phyloP scores from a whole-genome alignment of 2,888 invertebrate genomes.

The Pyralis farinalis region DNA sequence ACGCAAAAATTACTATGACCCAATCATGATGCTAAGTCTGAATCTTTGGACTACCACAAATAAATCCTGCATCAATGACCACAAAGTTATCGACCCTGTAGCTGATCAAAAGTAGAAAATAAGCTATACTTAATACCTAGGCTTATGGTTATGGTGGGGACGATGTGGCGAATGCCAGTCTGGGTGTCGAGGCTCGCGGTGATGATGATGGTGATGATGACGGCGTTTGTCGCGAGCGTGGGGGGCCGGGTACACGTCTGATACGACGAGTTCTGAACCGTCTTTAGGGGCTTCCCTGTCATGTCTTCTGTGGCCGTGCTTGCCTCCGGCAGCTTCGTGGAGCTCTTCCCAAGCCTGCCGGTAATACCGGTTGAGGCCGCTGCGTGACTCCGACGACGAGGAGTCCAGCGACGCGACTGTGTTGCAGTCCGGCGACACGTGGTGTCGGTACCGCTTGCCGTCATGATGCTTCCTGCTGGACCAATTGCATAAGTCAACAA shows the following conservation, averaged over 20 bases:
- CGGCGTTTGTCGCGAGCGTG: conserved; percentile 81
- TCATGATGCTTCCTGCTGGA: conserved; percentile 79
- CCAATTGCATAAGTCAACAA: too few relatives aligned
- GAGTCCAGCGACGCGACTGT: conserved; percentile 95
- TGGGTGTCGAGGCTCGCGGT: conserved; percentile 82
- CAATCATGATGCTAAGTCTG: too few relatives aligned
- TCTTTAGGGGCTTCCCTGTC: conserved; percentile 83
- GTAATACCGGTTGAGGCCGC: conserved; percentile 93
- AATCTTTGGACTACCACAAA: not conserved
- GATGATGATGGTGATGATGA: conserved; percentile 89
- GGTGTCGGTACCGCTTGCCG: conserved; percentile 93
- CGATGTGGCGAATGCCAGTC: conserved; percentile 81
- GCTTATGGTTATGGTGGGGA: conserved; percentile 77
- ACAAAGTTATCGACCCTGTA: not conserved
- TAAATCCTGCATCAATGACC: not conserved
- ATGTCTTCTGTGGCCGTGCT: conserved; percentile 59
- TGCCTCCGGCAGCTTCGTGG: conserved; percentile 88
- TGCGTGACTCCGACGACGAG: conserved; percentile 91
- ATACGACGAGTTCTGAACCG: conserved; percentile 88
- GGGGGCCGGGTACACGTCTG: conserved; percentile 80
- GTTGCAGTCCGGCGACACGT: conserved; percentile 94
- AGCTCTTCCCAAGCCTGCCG: conserved; percentile 96
- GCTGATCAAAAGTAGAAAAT: not conserved
- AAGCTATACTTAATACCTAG: conserved; percentile 58
- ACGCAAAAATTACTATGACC: too few relatives aligned